Conservation (phyloP, 2,888 invertebrate species). For the Campaea margaritaria region DNA sequence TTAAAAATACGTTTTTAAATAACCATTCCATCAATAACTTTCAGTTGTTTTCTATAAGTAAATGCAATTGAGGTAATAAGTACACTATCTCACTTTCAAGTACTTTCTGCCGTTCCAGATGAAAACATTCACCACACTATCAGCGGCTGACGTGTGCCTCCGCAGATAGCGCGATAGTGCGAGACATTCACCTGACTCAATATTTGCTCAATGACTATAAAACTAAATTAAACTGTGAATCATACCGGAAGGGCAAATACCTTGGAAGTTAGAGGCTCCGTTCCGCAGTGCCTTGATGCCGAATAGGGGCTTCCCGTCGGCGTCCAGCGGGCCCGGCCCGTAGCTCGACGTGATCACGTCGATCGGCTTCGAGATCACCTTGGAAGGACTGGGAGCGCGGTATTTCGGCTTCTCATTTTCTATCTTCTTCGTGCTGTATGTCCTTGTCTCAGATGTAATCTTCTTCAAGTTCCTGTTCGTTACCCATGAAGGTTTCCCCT, state of each 20-base stretch:
- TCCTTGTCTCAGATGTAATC: slow-evolving; percentile 70
- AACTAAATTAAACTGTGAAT: slow-evolving; percentile 37
- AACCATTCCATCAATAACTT: background rate
- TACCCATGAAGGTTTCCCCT: slow-evolving; percentile 87
- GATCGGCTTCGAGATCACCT: slow-evolving; percentile 75
- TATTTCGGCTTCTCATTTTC: slow-evolving; percentile 74
- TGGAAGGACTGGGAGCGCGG: slow-evolving; percentile 70
- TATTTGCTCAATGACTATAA: slow-evolving; percentile 45
- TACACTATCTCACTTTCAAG: slow-evolving; percentile 8
- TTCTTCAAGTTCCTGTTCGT: slow-evolving; percentile 86
- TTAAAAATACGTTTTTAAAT: background rate
- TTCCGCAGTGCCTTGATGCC: slow-evolving; percentile 90
- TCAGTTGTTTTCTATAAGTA: background rate
- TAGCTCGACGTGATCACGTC: slow-evolving; percentile 92
- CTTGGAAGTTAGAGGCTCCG: slow-evolving; percentile 87
- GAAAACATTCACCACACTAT: slow-evolving; percentile 15
- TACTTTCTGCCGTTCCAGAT: slow-evolving; percentile 9
- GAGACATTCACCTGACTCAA: slow-evolving; percentile 46
- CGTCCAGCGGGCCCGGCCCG: slow-evolving; percentile 93
- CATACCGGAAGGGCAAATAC: slow-evolving; percentile 63
- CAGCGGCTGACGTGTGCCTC: slow-evolving; percentile 1
- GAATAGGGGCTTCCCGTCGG: slow-evolving; percentile 91
- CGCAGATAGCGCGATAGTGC: slow-evolving; percentile 31
- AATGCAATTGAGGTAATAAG: background rate
- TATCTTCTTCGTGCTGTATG: slow-evolving; percentile 70